Evolutionary conservation across 2,888 invertebrate genomes (phyloP).

Genomic region (Xylota sylvarum): DNA sequence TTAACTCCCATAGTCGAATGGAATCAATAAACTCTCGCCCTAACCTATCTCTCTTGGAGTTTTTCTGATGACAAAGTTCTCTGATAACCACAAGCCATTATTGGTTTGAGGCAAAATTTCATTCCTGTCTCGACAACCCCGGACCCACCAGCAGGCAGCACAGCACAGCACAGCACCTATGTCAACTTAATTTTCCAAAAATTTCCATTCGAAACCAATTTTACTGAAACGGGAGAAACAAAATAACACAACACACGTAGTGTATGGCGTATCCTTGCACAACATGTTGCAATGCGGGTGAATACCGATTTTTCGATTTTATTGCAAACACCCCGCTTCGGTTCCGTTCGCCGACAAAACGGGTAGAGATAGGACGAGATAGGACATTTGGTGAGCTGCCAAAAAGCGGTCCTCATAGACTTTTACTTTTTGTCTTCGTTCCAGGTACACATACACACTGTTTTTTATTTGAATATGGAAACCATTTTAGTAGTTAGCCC

Average conservation of each 20-base stretch:
- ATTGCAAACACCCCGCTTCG: not conserved
- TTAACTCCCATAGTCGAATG: slow-evolving; percentile 12
- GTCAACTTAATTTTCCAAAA: slow-evolving; percentile 34
- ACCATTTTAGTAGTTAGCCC: slow-evolving; percentile 32
- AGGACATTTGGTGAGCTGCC: slow-evolving; percentile 55
- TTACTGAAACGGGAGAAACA: slow-evolving; percentile 23
- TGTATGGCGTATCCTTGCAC: slow-evolving; percentile 39
- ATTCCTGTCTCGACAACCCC: too few species aligned
- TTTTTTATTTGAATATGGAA: not conserved
- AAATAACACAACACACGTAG: slow-evolving; percentile 2
- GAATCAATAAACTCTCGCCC: slow-evolving; percentile 40
- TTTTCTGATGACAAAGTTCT: slow-evolving; percentile 25
- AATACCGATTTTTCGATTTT: slow-evolving; percentile 22
- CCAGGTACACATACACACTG: not conserved
- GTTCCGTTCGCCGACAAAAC: not conserved
- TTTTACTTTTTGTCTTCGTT: not conserved
- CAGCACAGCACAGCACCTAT: slow-evolving; percentile 2
- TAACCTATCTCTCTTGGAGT: slow-evolving; percentile 21
- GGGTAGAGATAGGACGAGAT: slow-evolving; percentile 23
- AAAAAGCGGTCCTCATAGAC: slow-evolving; percentile 42
- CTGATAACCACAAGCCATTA: slow-evolving; percentile 30
- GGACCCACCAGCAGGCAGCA: too few species aligned
- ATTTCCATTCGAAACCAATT: slow-evolving; percentile 42
- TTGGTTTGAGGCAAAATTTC: not conserved
- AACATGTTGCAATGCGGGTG: slow-evolving; percentile 73